Evolutionary conservation across 64 coral and sea anemone species (phyloP).

Genomic region (Montipora sp.): DNA sequence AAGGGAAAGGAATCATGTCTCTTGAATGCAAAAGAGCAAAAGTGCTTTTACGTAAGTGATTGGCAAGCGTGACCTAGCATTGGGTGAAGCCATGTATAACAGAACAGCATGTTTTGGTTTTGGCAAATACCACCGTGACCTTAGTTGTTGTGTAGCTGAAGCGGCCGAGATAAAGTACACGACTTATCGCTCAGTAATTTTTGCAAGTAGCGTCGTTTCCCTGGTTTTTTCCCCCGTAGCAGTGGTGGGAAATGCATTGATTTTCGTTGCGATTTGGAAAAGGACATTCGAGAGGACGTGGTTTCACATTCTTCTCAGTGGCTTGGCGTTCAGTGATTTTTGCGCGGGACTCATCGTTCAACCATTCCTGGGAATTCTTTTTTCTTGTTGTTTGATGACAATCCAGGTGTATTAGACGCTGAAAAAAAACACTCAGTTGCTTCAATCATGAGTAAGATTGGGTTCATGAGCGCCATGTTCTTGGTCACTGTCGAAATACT

Average conservation of each 20-base stretch:
- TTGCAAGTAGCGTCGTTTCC: neutral
- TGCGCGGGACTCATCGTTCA: neutral
- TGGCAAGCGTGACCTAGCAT: too few species aligned
- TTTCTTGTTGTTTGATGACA: neutral
- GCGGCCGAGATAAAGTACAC: neutral
- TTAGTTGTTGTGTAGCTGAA: neutral
- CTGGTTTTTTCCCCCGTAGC: neutral
- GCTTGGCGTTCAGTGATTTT: neutral
- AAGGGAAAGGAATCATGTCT: too few species aligned
- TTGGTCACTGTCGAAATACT: neutral
- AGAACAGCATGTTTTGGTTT: too few species aligned
- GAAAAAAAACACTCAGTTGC: neutral
- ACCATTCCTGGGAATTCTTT: neutral
- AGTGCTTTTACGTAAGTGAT: too few species aligned
- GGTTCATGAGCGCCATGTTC: neutral
- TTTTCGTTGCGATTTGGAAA: constrained; percentile 21
- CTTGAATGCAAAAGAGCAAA: too few species aligned
- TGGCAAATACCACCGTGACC: too few species aligned
- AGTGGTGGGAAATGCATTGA: constrained; percentile 24
- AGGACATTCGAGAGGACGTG: neutral
- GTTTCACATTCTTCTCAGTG: constrained; percentile 20
- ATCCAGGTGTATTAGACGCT: too few species aligned
- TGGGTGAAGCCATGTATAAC: too few species aligned
- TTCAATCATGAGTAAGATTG: too few species aligned
- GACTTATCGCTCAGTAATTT: neutral